Conservation (phyloP, 2,113 vertebrate species). For the Urocynchramus pylzowi region DNA sequence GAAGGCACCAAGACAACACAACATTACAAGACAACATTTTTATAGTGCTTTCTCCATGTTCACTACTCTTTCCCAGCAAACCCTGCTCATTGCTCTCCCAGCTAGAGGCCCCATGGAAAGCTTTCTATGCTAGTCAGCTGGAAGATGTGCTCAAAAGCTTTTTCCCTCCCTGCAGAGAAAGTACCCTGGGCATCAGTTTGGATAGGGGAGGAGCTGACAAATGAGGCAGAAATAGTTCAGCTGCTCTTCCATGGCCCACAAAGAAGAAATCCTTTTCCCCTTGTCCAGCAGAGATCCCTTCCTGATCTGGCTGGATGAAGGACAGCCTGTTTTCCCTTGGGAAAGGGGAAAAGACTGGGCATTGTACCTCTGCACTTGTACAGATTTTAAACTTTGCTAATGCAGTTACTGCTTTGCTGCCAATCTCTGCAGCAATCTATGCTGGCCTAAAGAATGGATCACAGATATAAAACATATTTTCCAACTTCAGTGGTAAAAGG, state of each 20-base stretch:
- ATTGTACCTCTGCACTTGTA: not conserved
- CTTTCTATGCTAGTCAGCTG: not conserved
- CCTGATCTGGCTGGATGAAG: not conserved
- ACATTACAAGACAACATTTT: not conserved
- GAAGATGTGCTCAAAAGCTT: not conserved
- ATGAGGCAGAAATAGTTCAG: not conserved
- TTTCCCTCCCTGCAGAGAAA: not conserved
- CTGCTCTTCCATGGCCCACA: not conserved
- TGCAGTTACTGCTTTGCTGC: not conserved
- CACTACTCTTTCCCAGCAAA: not conserved
- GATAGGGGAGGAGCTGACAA: not conserved
- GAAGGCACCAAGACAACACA: not conserved
- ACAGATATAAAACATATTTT: not conserved
- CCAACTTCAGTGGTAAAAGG: not conserved
- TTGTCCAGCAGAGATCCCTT: not conserved
- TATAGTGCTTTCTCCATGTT: not conserved
- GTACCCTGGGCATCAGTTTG: not conserved
- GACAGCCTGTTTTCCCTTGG: rapidly evolving
- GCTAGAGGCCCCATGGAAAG: not conserved
- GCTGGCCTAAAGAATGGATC: not conserved
- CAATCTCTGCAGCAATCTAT: not conserved
- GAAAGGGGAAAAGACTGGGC: not conserved
- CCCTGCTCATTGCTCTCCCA: not conserved
- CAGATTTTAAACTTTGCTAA: not conserved
- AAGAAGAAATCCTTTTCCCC: not conserved